Percentiles rank a stretch among this genome's conserved stretches.
Evolutionary conservation across 2,113 vertebrate species (phyloP).

Genomic region (Panthera tigris): DNA sequence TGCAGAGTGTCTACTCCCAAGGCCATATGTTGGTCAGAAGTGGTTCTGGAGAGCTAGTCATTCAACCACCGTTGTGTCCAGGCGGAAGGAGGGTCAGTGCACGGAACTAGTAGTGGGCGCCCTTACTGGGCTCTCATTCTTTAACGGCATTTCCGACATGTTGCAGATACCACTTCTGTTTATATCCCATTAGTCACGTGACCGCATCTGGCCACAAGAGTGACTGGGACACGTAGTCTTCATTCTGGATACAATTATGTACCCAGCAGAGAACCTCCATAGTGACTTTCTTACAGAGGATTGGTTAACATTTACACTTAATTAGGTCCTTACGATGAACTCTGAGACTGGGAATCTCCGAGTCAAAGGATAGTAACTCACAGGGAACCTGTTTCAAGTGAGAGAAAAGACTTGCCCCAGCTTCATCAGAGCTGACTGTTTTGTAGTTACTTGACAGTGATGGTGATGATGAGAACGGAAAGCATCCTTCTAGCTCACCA

Average conservation of each 20-base stretch:
- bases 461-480: background rate
- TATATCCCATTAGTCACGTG: background rate
- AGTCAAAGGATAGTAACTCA: background rate
- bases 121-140: background rate
- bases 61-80: background rate
- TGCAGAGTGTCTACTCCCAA: background rate
- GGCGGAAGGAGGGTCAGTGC: background rate
- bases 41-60: background rate
- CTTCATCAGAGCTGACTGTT: background rate
- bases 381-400: background rate
- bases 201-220: too few species aligned
- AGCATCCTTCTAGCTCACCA: background rate
- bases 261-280: background rate
- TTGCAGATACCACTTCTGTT: background rate
- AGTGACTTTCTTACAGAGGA: background rate
- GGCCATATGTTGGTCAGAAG: background rate
- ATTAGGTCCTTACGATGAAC: background rate
- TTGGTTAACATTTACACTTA: background rate
- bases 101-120: background rate
- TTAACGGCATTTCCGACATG: background rate
- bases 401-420: background rate
- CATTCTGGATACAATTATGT: background rate
- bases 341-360: background rate
- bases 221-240: background rate
- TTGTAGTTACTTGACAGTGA: background rate